Evolutionary conservation across 92 coral and sea anemone genomes (phyloP).

Genomic region (Palythoa caribaeorum): DNA sequence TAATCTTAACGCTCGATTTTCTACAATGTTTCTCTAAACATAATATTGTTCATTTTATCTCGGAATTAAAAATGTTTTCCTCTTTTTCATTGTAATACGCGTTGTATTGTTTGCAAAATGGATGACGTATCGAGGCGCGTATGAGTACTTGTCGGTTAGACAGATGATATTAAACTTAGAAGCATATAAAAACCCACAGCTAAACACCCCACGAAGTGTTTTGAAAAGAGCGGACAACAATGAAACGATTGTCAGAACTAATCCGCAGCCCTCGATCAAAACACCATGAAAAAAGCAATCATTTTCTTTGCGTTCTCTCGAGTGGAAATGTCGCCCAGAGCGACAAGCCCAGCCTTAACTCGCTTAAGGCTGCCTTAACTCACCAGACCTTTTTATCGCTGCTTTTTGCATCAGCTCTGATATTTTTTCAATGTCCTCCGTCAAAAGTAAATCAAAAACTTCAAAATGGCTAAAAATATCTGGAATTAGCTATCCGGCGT

Average conservation of each 20-base stretch:
- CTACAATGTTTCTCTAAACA: not conserved
- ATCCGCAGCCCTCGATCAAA: not conserved
- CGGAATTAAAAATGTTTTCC: not conserved
- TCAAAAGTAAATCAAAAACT: not conserved
- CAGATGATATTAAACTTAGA: constrained; percentile 4
- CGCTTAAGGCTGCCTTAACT: not conserved
- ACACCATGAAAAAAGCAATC: constrained; percentile 41
- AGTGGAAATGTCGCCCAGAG: not conserved
- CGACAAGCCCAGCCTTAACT: too few relatives aligned
- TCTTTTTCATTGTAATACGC: not conserved
- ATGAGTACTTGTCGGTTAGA: not conserved
- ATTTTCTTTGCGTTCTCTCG: constrained; percentile 28
- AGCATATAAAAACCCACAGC: not conserved
- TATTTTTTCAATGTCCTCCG: not conserved
- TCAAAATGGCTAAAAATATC: not conserved
- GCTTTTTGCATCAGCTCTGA: not conserved
- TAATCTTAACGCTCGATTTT: not conserved
- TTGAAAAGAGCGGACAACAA: constrained; percentile 16
- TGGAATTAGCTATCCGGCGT: not conserved
- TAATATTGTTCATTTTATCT: constrained; percentile 19
- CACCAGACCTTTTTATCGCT: not conserved
- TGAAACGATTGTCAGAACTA: constrained; percentile 12
- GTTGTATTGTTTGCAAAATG: not conserved
- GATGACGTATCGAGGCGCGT: not conserved
- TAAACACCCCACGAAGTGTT: constrained; percentile 39